Evolutionary conservation across 2,888 invertebrate species (phyloP), one percentile per base, ranked within the genome.

Genomic region (Xanthostigma xanthostigma): DNA sequence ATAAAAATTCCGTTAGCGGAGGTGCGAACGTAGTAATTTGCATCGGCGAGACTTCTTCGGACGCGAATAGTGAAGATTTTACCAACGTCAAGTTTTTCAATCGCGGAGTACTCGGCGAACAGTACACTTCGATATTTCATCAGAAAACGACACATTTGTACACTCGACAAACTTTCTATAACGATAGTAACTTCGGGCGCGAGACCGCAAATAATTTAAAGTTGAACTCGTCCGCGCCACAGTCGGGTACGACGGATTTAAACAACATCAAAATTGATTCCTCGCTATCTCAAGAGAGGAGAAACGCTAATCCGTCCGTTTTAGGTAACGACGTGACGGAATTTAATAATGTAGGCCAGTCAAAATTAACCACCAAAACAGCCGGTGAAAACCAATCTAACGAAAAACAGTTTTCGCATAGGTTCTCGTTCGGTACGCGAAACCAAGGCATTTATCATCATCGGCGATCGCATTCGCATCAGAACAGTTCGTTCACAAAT

Each of bases 381-480:
- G 27, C 27, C 27, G 27, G 27, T 27, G 27, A 27, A 27, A 27
- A 27, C 27, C 27, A 27, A 27, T 34, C 41, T 35, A 43, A 48
- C 36, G 48, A 48, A 40, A 41, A 40, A 43, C 48, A 48, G 35
- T 48, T 35, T n/a, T 48, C 48, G 4, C 48, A 48, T 14, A 17
- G 48, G 9, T 42, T 48, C 13, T 48, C 48, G 36, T 48, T 48
- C 36, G 43, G 43, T 9, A 33, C 41, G 27, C 17, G 37, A 14
- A 37, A 45, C 13, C 48, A 43, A 2, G 41, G 41, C 8, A 48
- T 48, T 14, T 48, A 43, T 27, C 48, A 48, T 27, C 48, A 48
- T 34, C n/a, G 48, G 8, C 48, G 48, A n/a, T 48, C 48, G 11
- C 48, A 48, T 36, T 48, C 48, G 8, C 48, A 48, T 33, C 48